Evolutionary conservation across 2,888 invertebrate species (phyloP).

Genomic region (Adineta ricciae): DNA sequence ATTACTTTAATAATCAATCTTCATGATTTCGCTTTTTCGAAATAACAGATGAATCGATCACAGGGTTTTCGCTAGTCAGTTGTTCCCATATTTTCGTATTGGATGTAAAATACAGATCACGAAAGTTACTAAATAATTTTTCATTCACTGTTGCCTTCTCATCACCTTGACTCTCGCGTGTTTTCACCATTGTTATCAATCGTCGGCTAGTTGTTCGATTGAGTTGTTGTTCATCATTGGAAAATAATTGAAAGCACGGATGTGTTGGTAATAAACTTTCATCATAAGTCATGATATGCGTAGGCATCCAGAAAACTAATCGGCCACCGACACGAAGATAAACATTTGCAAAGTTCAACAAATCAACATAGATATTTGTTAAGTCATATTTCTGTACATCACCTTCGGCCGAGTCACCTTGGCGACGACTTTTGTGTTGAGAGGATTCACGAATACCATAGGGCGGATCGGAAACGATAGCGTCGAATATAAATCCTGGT

Average conservation of each 20-base stretch:
- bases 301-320: constrained; percentile 90
- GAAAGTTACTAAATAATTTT: constrained; percentile 9
- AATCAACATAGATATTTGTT: constrained; percentile 69
- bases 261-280: constrained; percentile 17
- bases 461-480: constrained; percentile 91
- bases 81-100: constrained; percentile 16
- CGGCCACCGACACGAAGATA: constrained; percentile 67
- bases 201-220: background rate
- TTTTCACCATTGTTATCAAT: background rate
- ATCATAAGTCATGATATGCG: background rate
- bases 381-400: constrained; percentile 66
- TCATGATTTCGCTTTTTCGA: background rate
- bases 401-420: background rate
- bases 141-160: background rate
- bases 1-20: background rate
- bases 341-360: constrained; percentile 69
- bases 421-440: constrained; percentile 15
- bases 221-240: constrained; percentile 8
- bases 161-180: background rate
- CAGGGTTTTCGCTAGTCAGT: background rate
- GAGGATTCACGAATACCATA: constrained; percentile 72
- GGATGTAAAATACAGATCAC: constrained; percentile 1
- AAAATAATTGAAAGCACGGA: background rate
- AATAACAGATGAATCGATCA: background rate
- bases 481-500: constrained; percentile 63